Percentiles rank a stretch among this genome's conserved stretches.
phyloP scores from a whole-genome alignment of 2,797 vertebrate genomes.

The Clarias pachynema region DNA sequence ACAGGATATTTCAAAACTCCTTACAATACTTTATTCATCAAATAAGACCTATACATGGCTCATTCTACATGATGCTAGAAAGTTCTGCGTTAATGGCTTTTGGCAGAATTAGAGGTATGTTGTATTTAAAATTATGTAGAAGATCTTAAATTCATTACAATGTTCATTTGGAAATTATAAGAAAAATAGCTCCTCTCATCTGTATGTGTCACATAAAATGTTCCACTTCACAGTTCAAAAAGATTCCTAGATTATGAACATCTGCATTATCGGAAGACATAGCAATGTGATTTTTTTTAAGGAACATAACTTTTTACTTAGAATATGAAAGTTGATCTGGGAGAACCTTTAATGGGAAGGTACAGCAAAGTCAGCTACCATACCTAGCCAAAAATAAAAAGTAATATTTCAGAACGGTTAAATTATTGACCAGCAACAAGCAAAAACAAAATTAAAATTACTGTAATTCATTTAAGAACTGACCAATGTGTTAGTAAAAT shows the following conservation, averaged over 20 bases:
- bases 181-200: neutral
- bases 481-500: no score
- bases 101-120: neutral
- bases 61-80: neutral
- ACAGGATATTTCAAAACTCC: neutral
- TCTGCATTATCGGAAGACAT: no score
- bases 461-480: no score
- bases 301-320: neutral
- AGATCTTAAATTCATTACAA: neutral
- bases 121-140: neutral
- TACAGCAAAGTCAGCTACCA: no score
- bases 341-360: no score
- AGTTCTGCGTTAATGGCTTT: neutral
- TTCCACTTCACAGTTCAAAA: neutral
- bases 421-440: no score
- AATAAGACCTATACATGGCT: neutral
- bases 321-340: neutral
- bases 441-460: no score
- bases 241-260: neutral
- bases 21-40: neutral
- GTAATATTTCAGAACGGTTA: no score
- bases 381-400: no score
- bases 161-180: neutral
- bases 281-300: neutral
- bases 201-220: neutral